These are phyloP conservation scores for Pemphredon lugubris DNA, from an alignment of 2,888 invertebrate species.

Conservation along the genomic window DNA sequence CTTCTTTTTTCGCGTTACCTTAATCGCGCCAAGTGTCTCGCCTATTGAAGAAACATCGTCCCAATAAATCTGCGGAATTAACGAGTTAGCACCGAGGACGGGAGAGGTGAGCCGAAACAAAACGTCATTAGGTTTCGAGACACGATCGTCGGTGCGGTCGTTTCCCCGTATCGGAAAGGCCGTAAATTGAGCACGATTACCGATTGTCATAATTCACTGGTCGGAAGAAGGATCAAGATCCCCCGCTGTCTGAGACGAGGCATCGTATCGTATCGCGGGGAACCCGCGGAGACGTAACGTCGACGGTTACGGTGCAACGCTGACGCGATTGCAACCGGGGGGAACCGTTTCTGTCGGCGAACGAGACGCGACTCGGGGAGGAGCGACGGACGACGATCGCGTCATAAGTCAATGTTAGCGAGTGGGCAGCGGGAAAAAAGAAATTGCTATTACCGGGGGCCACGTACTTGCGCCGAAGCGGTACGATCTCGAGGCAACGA, in stretches of 20 bases:
- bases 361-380: too few species aligned
- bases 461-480: conserved; percentile 43
- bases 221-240: conserved; percentile 8
- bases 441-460: conserved; percentile 39
- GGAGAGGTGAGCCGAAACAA: too few species aligned
- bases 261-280: too few species aligned
- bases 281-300: conserved; percentile 35
- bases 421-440: conserved; percentile 24
- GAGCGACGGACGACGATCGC: conserved; percentile 21
- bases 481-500: conserved; percentile 42
- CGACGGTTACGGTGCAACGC: conserved; percentile 23
- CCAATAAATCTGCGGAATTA: too few species aligned
- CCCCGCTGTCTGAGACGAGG: conserved; percentile 7
- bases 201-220: conserved; percentile 32
- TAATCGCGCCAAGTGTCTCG: too few species aligned
- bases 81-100: too few species aligned
- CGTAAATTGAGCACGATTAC: neutral
- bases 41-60: too few species aligned
- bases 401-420: conserved; percentile 24
- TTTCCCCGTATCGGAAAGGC: neutral
- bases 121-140: too few species aligned
- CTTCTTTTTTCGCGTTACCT: too few species aligned
- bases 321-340: conserved; percentile 36
- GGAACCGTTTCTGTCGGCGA: conserved; percentile 16
- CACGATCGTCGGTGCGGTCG: too few species aligned